Conservation (phyloP, 2,888 invertebrate genomes). For the Cheilosia vulpina region DNA sequence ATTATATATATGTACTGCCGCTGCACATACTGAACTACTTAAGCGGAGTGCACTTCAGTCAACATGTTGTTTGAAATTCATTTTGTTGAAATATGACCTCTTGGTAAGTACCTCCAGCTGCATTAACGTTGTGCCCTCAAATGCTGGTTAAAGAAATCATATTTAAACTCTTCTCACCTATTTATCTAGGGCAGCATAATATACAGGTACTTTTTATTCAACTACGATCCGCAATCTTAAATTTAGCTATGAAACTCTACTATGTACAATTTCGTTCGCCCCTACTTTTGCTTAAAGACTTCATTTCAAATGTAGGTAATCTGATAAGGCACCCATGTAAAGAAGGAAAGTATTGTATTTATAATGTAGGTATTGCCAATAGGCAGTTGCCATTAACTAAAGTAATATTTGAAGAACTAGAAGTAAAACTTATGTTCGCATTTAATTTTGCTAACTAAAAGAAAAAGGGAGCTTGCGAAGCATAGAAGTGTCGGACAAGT, state of each 20-base stretch:
- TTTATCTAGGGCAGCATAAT: constrained; percentile 16
- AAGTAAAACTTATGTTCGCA: neutral
- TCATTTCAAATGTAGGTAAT: neutral
- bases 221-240: constrained; percentile 8
- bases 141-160: constrained; percentile 34
- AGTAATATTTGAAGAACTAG: neutral
- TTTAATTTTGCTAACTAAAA: no score
- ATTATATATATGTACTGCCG: neutral
- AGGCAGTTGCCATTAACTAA: neutral
- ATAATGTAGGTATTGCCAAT: no score
- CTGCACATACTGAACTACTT: neutral
- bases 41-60: neutral
- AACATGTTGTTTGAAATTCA: neutral
- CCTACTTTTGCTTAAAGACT: constrained; percentile 17
- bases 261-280: constrained; percentile 1
- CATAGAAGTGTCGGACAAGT: no score
- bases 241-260: neutral
- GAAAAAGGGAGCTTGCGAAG: no score
- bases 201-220: constrained; percentile 39
- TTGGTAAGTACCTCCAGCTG: neutral
- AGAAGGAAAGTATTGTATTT: neutral
- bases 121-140: neutral
- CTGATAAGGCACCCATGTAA: neutral
- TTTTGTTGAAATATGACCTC: neutral
- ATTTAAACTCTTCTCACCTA: constrained; percentile 19